Base-by-base conservation (phyloP, 2,113 vertebrate genomes). In the Microcebus griseorufus region DNA sequence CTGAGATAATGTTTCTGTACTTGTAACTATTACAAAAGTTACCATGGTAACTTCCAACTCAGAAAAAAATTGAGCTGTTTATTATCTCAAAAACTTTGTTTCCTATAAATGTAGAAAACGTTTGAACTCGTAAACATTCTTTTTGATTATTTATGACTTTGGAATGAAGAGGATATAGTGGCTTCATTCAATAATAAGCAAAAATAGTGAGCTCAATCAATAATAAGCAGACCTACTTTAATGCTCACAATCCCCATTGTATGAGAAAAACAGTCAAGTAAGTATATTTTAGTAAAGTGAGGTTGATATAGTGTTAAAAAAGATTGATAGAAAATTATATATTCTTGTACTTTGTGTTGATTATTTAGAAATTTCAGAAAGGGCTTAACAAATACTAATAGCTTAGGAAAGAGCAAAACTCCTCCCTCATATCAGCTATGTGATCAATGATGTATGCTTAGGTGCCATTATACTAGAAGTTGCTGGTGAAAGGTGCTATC, bases 11-110 rank as follows among this genome's bases (percentile, higher is more conserved):
- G 27, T 32, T 80, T 69, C 75, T 10, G 73, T 70, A 27, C 64
- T 75, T 84, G 6, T 6, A 60, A 91, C 48, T 96, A 67, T 58
- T 90, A 82, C 1, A 39, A 81, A 93, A 92, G 91, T 94, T 85
- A 39, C 82, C 65, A 80, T 80, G 72, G 91, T 81, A 85, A 93
- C 70, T 75, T 85, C 78, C 9, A 60, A 17, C 55, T 2, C 13
- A 55, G 65, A 94, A 89, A 48, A 86, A 86, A 90, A 90, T 6
- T 55, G 51, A 93, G 22, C 25, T 88, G 1, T 51, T 91, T 78
- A 1, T 81, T 70, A 60, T 76, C 67, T 62, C 7, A 75, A 95
- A 90, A 73, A 37, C 2, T 53, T 75, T 64, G 17, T 23, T 86
- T 67, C 9, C 17, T 55, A 55, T 62, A 62, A 95, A 93, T 39